These are phyloP conservation scores for Branchipolynoe longqiensis DNA, from an alignment of 2,888 invertebrate genomes.

Conservation along the genomic window DNA sequence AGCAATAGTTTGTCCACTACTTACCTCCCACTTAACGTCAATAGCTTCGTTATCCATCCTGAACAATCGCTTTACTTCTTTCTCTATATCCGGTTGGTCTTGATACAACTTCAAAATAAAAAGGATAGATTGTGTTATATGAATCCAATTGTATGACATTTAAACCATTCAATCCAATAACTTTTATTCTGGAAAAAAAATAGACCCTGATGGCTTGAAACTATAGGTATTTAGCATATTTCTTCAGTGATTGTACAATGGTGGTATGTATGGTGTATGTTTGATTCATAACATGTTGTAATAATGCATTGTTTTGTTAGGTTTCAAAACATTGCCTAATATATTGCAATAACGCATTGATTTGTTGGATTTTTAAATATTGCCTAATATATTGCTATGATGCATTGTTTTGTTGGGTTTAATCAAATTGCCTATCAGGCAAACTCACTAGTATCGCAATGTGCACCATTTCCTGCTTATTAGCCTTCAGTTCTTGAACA, in stretches of 20 bases:
- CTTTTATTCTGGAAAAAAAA: neutral
- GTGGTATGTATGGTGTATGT: too few relatives aligned
- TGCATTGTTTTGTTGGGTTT: too few relatives aligned
- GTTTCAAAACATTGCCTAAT: neutral
- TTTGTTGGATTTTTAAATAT: neutral
- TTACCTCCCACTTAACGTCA: conserved; percentile 80
- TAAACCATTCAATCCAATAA: too few relatives aligned
- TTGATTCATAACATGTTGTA: neutral
- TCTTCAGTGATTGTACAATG: too few relatives aligned
- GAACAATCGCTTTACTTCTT: conserved; percentile 95
- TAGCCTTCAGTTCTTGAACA: too few relatives aligned
- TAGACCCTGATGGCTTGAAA: neutral
- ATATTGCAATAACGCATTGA: neutral
- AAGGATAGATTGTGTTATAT: neutral
- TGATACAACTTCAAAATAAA: conserved; percentile 85
- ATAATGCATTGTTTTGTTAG: neutral
- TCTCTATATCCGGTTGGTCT: conserved; percentile 98
- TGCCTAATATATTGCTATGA: too few relatives aligned
- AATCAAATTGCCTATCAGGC: too few relatives aligned
- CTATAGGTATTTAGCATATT: neutral
- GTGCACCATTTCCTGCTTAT: too few relatives aligned
- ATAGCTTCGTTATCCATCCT: conserved; percentile 93
- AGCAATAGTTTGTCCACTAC: too few relatives aligned
- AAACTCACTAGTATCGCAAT: too few relatives aligned
- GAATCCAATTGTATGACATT: neutral